Percentiles rank a stretch among this genome's conserved stretches.
Evolutionary conservation across 2,113 vertebrate species (phyloP).

Genomic region (Epinephelus lanceolatus): DNA sequence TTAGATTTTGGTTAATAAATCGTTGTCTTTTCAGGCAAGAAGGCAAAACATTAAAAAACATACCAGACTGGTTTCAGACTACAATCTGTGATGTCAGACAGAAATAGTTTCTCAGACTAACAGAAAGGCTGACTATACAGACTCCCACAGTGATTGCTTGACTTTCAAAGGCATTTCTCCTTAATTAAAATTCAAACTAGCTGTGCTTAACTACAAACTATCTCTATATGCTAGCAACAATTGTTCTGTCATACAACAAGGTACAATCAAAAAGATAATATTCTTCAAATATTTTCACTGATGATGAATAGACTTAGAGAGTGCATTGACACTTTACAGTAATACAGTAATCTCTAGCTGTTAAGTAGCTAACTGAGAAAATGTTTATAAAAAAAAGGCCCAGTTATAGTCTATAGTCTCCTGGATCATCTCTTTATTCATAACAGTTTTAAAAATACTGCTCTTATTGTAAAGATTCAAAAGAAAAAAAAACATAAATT

Average conservation of each 20-base stretch:
- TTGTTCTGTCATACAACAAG: neutral
- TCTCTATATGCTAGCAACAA: neutral
- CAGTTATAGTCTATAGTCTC: no score
- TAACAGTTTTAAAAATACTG: no score
- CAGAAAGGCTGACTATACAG: neutral
- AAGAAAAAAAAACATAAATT: neutral
- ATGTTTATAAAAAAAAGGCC: no score
- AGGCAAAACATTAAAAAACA: neutral
- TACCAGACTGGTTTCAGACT: neutral
- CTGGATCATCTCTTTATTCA: no score
- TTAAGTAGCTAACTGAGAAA: no score
- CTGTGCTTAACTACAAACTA: neutral
- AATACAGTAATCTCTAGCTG: no score
- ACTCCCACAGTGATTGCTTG: neutral
- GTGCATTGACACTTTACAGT: no score
- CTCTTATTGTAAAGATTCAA: no score
- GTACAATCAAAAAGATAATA: neutral
- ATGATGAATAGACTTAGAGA: neutral
- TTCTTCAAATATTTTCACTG: neutral
- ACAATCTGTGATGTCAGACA: constrained; percentile 5
- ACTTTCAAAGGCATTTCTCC: neutral
- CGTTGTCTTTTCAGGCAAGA: no score
- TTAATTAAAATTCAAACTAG: neutral
- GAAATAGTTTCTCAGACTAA: neutral
- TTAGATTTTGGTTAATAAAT: neutral